phyloP scores from a whole-genome alignment of 2,888 invertebrate species.

The Napeogenes sylphis region DNA sequence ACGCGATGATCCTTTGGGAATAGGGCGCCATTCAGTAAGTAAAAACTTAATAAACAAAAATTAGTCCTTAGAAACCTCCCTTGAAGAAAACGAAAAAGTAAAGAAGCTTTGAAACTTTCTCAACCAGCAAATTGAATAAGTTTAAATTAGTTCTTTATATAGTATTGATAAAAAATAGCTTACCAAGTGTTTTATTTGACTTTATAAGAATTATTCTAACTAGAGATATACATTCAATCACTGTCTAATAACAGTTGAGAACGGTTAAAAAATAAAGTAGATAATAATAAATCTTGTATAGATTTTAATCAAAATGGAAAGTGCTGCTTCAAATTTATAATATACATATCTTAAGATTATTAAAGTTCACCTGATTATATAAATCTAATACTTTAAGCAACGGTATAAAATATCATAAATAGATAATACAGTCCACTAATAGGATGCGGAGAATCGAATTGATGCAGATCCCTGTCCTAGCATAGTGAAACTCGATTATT shows the following conservation, averaged over 20 bases:
- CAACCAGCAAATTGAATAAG: constrained; percentile 34
- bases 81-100: constrained; percentile 11
- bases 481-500: constrained; percentile 54
- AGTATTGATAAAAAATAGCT: constrained; percentile 3
- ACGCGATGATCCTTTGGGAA: constrained; percentile 8
- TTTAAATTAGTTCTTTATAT: constrained; percentile 33
- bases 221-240: too few relatives aligned
- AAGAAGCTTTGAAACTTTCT: constrained; percentile 29
- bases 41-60: constrained; percentile 20
- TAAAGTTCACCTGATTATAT: too few relatives aligned
- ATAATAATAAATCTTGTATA: too few relatives aligned
- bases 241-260: too few relatives aligned
- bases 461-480: constrained; percentile 41
- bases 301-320: too few relatives aligned
- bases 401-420: constrained; percentile 9
- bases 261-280: too few relatives aligned
- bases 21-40: constrained; percentile 11
- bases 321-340: too few relatives aligned
- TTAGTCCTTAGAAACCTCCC: constrained; percentile 12
- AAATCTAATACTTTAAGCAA: background rate
- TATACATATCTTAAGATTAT: too few relatives aligned
- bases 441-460: constrained; percentile 44
- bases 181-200: too few relatives aligned
- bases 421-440: constrained; percentile 33
- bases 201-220: too few relatives aligned